Evolutionary conservation across 2,113 vertebrate genomes (phyloP).

Genomic region (Marcusenius ussheri): DNA sequence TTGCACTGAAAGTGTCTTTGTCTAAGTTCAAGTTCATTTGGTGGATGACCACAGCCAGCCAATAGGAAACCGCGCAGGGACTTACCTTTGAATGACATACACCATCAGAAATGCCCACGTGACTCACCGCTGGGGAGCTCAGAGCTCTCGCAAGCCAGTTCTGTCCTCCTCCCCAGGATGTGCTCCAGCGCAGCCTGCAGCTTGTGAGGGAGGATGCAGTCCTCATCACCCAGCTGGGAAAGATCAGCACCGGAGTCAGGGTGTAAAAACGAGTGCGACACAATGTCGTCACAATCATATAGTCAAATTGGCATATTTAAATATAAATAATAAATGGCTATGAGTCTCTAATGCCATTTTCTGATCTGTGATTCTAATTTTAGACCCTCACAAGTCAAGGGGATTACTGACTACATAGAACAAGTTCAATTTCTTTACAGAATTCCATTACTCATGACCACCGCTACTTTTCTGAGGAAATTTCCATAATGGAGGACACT

Average conservation of each 20-base stretch:
- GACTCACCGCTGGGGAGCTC: constrained; percentile 61
- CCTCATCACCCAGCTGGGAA: constrained; percentile 85
- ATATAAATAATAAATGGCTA: neutral
- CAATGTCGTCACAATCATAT: neutral
- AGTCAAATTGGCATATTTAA: neutral
- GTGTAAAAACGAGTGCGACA: neutral
- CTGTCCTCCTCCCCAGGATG: constrained; percentile 82
- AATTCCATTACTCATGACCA: neutral
- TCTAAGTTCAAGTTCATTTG: neutral
- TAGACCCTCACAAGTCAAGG: neutral
- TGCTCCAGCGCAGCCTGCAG: constrained; percentile 85
- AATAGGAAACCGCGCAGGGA: neutral
- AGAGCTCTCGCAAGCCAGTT: constrained; percentile 73
- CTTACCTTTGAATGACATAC: neutral
- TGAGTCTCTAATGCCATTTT: neutral
- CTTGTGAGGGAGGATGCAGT: constrained; percentile 89
- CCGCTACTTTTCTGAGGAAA: neutral
- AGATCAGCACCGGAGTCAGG: neutral
- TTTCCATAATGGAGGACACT: neutral
- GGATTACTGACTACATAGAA: neutral
- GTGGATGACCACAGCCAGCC: neutral
- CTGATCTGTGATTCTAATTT: neutral
- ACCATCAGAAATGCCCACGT: neutral
- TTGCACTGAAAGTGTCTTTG: neutral
- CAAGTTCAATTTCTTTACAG: neutral